Conservation (phyloP, 2,888 invertebrate species). For the Drepana falcataria region DNA sequence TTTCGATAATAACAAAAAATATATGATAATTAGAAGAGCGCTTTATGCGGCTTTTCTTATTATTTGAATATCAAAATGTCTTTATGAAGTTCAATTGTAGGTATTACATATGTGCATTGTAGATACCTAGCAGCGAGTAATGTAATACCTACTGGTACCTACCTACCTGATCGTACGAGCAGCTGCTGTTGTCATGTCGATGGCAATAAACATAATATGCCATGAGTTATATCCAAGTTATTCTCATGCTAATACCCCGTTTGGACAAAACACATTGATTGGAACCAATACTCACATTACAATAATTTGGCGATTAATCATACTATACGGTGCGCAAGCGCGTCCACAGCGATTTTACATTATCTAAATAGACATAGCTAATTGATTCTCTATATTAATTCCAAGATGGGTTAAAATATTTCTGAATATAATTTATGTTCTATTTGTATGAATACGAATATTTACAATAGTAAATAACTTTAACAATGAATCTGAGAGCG, state of each 20-base stretch:
- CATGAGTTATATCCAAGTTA: conserved; percentile 31
- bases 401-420: too few species aligned
- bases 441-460: too few species aligned
- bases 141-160: not conserved
- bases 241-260: conserved; percentile 55
- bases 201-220: conserved; percentile 28
- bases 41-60: too few species aligned
- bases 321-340: conserved; percentile 29
- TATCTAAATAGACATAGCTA: not conserved
- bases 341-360: conserved; percentile 12
- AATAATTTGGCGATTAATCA: conserved; percentile 66
- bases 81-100: too few species aligned
- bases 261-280: conserved; percentile 50
- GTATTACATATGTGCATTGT: too few species aligned
- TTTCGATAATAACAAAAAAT: too few species aligned
- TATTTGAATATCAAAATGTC: too few species aligned
- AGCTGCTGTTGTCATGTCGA: conserved; percentile 17
- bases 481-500: too few species aligned
- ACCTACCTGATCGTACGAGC: not conserved
- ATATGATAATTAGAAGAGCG: too few species aligned
- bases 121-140: too few species aligned
- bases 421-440: too few species aligned
- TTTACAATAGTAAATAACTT: too few species aligned
- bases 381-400: not conserved
- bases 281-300: conserved; percentile 52